phyloP scores from a whole-genome alignment of 2,113 vertebrate genomes.

The Pycnonotus jocosus region DNA sequence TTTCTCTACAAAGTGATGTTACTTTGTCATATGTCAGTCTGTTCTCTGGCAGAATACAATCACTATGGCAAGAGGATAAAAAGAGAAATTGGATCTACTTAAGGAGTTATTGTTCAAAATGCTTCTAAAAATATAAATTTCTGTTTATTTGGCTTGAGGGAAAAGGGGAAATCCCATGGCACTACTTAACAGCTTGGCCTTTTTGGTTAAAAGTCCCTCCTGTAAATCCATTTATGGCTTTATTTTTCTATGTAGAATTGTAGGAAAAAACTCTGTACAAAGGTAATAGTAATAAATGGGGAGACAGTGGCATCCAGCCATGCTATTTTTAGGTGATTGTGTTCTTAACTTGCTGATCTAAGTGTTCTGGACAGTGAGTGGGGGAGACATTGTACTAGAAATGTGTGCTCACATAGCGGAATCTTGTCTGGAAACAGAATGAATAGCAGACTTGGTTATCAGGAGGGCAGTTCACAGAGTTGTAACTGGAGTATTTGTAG shows the following conservation, averaged over 20 bases:
- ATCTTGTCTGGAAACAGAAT: neutral
- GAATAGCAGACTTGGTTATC: neutral
- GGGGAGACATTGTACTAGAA: conserved; percentile 1
- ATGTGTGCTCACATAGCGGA: neutral
- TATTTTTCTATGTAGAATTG: conserved; percentile 21
- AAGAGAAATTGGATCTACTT: neutral
- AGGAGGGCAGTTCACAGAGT: neutral
- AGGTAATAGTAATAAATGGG: conserved; percentile 21
- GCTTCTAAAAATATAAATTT: conserved; percentile 9
- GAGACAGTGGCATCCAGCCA: conserved; percentile 21
- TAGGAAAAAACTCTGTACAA: conserved; percentile 24
- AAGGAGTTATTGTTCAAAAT: neutral
- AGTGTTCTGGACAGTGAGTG: conserved; percentile 35
- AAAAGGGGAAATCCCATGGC: neutral
- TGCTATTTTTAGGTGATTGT: conserved; percentile 40
- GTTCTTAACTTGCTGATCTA: conserved; percentile 54
- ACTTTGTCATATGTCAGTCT: neutral
- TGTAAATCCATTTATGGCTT: neutral
- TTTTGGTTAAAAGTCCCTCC: neutral
- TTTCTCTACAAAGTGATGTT: neutral
- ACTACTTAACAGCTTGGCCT: neutral
- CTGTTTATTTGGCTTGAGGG: neutral
- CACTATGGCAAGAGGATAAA: neutral
- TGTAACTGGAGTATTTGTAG: neutral
- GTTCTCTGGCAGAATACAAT: neutral